Evolutionary conservation across 2,113 vertebrate species (phyloP).

Genomic region (Lasiurus cinereus): DNA sequence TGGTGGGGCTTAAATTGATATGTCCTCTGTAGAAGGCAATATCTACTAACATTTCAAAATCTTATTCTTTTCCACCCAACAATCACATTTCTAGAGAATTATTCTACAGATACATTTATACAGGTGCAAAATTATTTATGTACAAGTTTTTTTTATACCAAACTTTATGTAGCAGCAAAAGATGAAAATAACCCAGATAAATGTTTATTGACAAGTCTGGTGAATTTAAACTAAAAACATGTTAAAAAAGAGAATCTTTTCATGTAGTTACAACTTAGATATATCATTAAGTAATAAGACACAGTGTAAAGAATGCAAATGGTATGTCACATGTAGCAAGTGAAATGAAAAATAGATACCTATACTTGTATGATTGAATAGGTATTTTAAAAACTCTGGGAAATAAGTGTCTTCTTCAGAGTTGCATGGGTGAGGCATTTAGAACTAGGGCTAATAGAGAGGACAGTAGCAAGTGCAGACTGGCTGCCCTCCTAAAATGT

Average conservation of each 20-base stretch:
- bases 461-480: too few species aligned
- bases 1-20: not conserved
- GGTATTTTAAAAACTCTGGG: not conserved
- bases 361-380: not conserved
- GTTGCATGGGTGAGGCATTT: not conserved
- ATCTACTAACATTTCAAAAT: slow-evolving; percentile 28
- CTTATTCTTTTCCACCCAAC: not conserved
- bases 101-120: not conserved
- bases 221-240: not conserved
- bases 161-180: not conserved
- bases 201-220: slow-evolving; percentile 16
- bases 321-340: not conserved
- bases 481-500: too few species aligned
- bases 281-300: not conserved
- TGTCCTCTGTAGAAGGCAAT: not conserved
- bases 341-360: not conserved
- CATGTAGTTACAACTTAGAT: not conserved
- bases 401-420: not conserved
- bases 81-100: slow-evolving; percentile 5
- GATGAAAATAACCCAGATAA: slow-evolving; percentile 23
- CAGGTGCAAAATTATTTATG: not conserved
- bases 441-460: not conserved
- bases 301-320: not conserved
- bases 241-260: not conserved
- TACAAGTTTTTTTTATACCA: not conserved